These are phyloP conservation scores for Drosophila willistoni DNA, from an alignment of 1,140 invertebrate species.

Conservation along the genomic window DNA sequence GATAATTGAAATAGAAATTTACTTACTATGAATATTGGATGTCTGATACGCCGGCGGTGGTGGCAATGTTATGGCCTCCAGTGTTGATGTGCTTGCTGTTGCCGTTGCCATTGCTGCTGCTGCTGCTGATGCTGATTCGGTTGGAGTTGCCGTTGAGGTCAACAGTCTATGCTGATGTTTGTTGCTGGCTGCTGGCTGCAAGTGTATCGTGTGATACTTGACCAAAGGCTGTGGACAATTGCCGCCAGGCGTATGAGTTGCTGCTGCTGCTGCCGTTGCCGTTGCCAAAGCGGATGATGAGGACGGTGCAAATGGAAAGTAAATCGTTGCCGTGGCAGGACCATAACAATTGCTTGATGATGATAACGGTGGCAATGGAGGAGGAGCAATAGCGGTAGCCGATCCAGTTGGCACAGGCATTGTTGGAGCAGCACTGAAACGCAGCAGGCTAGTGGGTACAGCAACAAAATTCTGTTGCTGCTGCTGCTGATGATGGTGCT, in stretches of 20 bases:
- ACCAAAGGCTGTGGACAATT: constrained; percentile 66
- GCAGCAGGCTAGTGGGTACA: constrained; percentile 76
- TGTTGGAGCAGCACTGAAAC: constrained; percentile 47
- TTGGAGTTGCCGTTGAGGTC: constrained; percentile 20
- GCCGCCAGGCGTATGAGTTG: neutral
- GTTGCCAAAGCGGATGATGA: constrained; percentile 35
- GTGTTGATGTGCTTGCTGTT: constrained; percentile 54
- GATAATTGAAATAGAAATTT: neutral
- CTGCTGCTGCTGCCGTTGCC: neutral
- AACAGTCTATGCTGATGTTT: constrained; percentile 58
- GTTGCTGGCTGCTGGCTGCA: constrained; percentile 69
- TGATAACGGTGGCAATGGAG: constrained; percentile 30
- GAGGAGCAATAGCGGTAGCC: constrained; percentile 27
- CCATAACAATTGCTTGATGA: constrained; percentile 64
- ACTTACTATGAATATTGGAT: constrained; percentile 78
- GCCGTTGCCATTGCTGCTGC: neutral
- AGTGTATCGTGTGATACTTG: constrained; percentile 82
- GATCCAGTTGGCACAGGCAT: constrained; percentile 28
- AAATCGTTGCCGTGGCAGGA: constrained; percentile 74
- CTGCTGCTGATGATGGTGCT: constrained; percentile 52
- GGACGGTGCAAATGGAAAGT: constrained; percentile 73
- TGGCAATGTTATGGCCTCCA: constrained; percentile 66
- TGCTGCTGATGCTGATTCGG: constrained; percentile 19
- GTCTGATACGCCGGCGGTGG: constrained; percentile 81
- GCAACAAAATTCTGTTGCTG: constrained; percentile 68